Evolutionary conservation across 1,140 invertebrate species (phyloP).

Genomic region (Bombus fervidus): DNA sequence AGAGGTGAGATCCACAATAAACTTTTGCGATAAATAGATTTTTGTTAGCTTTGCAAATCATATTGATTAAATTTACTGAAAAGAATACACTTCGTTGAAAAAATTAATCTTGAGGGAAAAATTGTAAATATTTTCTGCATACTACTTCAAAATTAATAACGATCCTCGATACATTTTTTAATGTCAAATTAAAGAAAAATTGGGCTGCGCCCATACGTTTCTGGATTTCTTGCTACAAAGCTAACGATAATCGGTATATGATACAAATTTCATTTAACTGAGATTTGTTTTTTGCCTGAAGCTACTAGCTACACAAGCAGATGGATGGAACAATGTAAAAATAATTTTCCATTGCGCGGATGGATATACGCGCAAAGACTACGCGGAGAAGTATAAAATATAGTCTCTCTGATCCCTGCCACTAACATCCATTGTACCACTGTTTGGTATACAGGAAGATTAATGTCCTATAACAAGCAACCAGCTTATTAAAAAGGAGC

Average conservation of each 20-base stretch:
- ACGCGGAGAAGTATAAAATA: background rate
- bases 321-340: background rate
- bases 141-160: background rate
- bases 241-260: background rate
- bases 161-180: background rate
- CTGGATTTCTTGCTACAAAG: background rate
- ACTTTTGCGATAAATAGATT: too few relatives aligned
- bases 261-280: background rate
- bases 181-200: background rate
- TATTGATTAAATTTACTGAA: too few relatives aligned
- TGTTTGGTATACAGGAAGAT: background rate
- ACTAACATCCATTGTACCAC: too few relatives aligned
- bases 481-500: background rate
- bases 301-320: background rate
- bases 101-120: too few relatives aligned
- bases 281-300: background rate
- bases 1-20: background rate
- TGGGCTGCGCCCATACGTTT: background rate
- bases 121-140: background rate
- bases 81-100: too few relatives aligned
- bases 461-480: background rate
- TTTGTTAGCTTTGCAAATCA: too few relatives aligned
- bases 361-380: too few relatives aligned
- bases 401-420: background rate
- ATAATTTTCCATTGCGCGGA: constrained; percentile 11